Conservation (phyloP, 2,888 invertebrate species). For the Meloe dianella region DNA sequence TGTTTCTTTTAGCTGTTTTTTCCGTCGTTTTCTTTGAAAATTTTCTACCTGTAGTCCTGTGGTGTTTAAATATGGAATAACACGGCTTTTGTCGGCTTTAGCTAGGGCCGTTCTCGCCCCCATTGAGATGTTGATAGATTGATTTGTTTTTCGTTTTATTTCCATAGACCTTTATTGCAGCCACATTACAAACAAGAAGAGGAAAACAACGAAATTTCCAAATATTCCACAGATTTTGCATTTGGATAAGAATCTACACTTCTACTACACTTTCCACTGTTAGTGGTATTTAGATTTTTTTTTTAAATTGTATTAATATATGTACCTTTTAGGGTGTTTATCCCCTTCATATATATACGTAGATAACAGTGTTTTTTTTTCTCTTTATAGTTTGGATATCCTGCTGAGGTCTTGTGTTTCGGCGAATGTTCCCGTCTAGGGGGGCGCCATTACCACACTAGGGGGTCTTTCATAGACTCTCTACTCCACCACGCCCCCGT, state of each 20-base stretch:
- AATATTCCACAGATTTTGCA: background rate
- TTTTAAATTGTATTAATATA: background rate
- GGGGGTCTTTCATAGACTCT: conserved; percentile 48
- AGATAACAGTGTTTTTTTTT: conserved; percentile 1
- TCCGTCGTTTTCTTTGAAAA: background rate
- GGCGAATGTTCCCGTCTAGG: conserved; percentile 51
- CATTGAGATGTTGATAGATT: conserved; percentile 58
- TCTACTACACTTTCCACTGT: background rate
- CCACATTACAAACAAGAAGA: background rate
- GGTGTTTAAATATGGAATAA: conserved; percentile 55
- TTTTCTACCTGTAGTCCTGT: conserved; percentile 29
- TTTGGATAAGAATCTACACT: no score
- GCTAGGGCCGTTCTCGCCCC: conserved; percentile 50
- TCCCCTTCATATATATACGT: background rate
- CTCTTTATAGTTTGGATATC: conserved; percentile 28
- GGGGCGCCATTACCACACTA: conserved; percentile 55
- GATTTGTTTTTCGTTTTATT: conserved; percentile 57
- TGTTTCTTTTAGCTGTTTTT: background rate
- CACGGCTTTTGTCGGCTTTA: conserved; percentile 58
- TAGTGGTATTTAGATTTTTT: background rate
- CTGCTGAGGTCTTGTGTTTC: conserved; percentile 51
- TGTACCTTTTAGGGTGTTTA: no score
- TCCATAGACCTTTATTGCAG: background rate
- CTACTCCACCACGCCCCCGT: conserved; percentile 50
- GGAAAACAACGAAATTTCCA: background rate